Percentiles rank a stretch among this genome's conserved stretches.
These are phyloP conservation scores for Lipotes vexillifer DNA, from an alignment of 2,113 vertebrate genomes.

Conservation along the genomic window DNA sequence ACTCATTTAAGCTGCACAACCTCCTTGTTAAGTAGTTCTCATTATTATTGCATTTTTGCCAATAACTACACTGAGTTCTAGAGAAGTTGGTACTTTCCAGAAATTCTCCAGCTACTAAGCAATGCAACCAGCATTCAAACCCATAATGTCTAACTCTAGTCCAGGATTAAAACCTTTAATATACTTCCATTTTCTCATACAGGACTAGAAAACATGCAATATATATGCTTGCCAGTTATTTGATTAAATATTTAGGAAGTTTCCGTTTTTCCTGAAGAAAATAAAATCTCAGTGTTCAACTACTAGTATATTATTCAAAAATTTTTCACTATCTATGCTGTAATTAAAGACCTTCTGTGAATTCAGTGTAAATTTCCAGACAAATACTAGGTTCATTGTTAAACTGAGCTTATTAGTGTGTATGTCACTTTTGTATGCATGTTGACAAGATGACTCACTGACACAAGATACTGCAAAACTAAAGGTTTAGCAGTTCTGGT, in stretches of 20 bases:
- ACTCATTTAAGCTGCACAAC: not conserved
- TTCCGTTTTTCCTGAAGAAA: constrained; percentile 63
- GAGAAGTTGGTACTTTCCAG: not conserved
- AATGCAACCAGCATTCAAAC: not conserved
- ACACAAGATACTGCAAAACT: constrained; percentile 64
- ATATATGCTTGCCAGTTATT: not conserved
- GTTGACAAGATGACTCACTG: constrained; percentile 54
- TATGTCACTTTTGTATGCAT: constrained; percentile 60
- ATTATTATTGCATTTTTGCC: not conserved
- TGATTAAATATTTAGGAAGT: not conserved
- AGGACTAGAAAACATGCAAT: not conserved
- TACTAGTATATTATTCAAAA: constrained; percentile 70
- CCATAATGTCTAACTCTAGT: not conserved
- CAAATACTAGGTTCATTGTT: constrained; percentile 76
- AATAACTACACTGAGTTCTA: not conserved
- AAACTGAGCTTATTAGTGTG: constrained; percentile 72
- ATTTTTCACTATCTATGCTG: constrained; percentile 67
- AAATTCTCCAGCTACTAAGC: not conserved
- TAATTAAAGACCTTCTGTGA: constrained; percentile 77
- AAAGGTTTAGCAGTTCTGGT: constrained; percentile 63
- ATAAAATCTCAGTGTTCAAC: constrained; percentile 74
- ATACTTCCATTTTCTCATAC: not conserved
- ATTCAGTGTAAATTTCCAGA: constrained; percentile 77
- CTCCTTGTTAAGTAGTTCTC: not conserved
- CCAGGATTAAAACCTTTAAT: not conserved